Evolutionary conservation across 1,140 invertebrate species (phyloP), one percentile per base, ranked within the genome.

Genomic region (Bombus fervidus): DNA sequence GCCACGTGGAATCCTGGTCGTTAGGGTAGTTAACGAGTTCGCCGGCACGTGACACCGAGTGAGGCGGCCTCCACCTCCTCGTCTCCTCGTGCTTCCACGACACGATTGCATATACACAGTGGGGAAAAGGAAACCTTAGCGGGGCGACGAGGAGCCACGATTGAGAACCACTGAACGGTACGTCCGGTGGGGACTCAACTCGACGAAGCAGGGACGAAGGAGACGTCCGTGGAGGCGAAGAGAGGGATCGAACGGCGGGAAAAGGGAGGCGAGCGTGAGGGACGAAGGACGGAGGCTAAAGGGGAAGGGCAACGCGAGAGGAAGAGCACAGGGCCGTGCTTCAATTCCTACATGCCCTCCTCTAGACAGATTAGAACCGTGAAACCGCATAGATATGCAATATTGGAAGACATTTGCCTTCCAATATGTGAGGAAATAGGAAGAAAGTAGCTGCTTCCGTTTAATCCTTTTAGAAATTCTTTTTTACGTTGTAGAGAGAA

Each of bases 21-120:
- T 93, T 93, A 93, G 92, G 92, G 92, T 90, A 89, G 92, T 93
- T 93, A 93, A 93, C 92, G 92, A 93, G 92, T 93, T 90, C 87
- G 90, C 83, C 89, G 92, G 92, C 92, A 93, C 92, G 92, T 93
- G 92, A 93, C 92, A 91, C 39, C 28, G 87, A 62, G 59, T 28
- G 59, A 78, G 75, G 74, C 75, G 85, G 78, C 66, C 86, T 87
- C 87, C 85, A 83, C 47, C 75, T 74, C 75, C 22, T 28, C 88
- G 83, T 73, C 13, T 15, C 53, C 47, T 83, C 83, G 47, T 53
- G 47, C 47, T 53, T 66, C 73, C 71, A 34, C 86, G 87, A 82
- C 82, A 53, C 47, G 18, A 53, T 53, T 53, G 18, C 47, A 53
- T 53, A 53, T 22, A 53, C 47, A 22, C 6, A 53, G 47, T 53